These are phyloP conservation scores for Mesorhabditis spiculigera DNA, from an alignment of 2,888 invertebrate genomes.

Conservation along the genomic window DNA sequence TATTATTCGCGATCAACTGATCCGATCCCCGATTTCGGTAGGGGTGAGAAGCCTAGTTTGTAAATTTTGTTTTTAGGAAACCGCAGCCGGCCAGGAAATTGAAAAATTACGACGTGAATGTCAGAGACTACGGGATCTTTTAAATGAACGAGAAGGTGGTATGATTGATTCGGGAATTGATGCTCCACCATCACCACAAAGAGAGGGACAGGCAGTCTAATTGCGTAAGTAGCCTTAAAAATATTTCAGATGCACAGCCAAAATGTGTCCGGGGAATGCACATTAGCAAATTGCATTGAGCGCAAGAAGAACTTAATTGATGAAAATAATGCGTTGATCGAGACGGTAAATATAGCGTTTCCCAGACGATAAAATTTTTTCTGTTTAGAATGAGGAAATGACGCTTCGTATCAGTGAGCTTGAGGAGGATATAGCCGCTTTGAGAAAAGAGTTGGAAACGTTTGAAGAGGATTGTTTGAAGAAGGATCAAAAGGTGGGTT, in stretches of 20 bases:
- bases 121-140: constrained; percentile 12
- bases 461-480: constrained; percentile 32
- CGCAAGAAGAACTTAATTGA: constrained; percentile 36
- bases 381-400: constrained; percentile 31
- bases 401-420: constrained; percentile 34
- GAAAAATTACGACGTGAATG: constrained; percentile 11
- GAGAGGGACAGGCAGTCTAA: neutral
- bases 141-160: constrained; percentile 8
- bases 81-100: constrained; percentile 7
- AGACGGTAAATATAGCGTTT: constrained; percentile 23
- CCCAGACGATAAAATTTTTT: neutral
- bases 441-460: constrained; percentile 32
- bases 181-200: constrained; percentile 4
- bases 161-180: constrained; percentile 16
- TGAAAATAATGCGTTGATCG: constrained; percentile 42
- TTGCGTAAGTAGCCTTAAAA: no score
- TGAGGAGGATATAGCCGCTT: constrained; percentile 35
- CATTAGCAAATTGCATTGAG: constrained; percentile 34
- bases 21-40: constrained; percentile 16
- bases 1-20: constrained; percentile 49
- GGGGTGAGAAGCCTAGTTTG: constrained; percentile 12
- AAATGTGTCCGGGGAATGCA: constrained; percentile 33
- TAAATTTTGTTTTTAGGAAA: constrained; percentile 13
- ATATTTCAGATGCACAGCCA: no score
- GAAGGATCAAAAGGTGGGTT: constrained; percentile 20